phyloP scores from a whole-genome alignment of 2,797 vertebrate genomes.

The Acipenser transmontanus region DNA sequence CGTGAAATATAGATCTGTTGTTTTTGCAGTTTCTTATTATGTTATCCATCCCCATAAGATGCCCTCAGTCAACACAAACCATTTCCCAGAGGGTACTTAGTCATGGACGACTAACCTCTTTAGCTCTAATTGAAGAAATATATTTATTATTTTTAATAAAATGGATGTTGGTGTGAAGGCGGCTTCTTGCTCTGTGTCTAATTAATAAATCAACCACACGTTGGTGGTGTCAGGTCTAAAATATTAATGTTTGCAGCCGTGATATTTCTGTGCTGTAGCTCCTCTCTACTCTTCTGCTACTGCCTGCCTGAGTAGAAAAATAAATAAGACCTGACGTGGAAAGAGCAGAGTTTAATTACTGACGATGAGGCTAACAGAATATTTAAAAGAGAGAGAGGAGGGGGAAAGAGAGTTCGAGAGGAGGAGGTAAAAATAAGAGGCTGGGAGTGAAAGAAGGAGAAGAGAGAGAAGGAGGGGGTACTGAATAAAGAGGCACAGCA shows the following conservation, averaged over 20 bases:
- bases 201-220: background rate
- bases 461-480: background rate
- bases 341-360: background rate
- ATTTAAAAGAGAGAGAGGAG: conserved; percentile 4
- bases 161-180: background rate
- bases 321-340: background rate
- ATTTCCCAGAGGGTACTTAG: too few relatives aligned
- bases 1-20: too few relatives aligned
- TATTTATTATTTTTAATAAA: background rate
- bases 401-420: background rate
- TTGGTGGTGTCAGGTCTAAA: background rate
- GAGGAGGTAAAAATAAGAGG: background rate
- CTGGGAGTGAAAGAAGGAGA: background rate
- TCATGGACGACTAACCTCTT: too few relatives aligned
- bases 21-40: too few relatives aligned
- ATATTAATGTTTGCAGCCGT: background rate
- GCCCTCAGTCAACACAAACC: too few relatives aligned
- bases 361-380: background rate
- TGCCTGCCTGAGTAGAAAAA: background rate
- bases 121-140: too few relatives aligned
- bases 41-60: too few relatives aligned
- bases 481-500: background rate
- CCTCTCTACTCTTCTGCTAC: background rate
- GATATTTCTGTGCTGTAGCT: background rate
- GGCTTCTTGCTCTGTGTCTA: background rate